Conservation (phyloP, 2,797 vertebrate species). For the Malacoraja senta region DNA sequence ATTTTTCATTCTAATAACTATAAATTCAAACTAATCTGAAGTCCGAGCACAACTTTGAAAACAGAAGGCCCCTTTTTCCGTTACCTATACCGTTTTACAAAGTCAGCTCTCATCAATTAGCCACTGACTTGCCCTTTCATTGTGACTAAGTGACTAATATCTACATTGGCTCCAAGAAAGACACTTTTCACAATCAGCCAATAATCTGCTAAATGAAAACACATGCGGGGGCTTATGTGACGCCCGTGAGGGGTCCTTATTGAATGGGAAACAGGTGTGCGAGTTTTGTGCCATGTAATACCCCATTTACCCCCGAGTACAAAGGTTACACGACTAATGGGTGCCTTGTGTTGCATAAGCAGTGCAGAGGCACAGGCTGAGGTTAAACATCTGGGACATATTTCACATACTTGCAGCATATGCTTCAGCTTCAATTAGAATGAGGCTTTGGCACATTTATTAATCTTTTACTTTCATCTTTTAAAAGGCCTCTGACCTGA, state of each 20-base stretch:
- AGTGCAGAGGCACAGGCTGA: conserved; percentile 66
- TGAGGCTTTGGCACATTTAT: conserved; percentile 92
- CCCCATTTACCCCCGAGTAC: conserved; percentile 82
- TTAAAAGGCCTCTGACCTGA: conserved; percentile 72
- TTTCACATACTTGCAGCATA: conserved; percentile 88
- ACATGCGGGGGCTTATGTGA: conserved; percentile 69
- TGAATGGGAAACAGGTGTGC: conserved; percentile 96
- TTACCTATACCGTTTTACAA: conserved; percentile 53
- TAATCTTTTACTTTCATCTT: conserved; percentile 77
- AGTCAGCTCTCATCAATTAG: conserved; percentile 66
- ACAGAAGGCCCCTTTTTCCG: conserved; percentile 41
- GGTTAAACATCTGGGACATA: conserved; percentile 84
- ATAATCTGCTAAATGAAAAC: conserved; percentile 85
- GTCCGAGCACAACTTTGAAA: not conserved
- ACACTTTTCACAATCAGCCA: conserved; percentile 82
- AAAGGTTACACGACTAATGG: conserved; percentile 96
- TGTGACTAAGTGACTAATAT: conserved; percentile 74
- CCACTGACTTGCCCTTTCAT: conserved; percentile 64
- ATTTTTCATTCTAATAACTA: not conserved
- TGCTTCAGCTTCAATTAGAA: conserved; percentile 97
- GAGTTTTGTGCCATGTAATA: conserved; percentile 82
- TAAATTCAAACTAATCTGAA: conserved; percentile 23
- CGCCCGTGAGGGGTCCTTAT: conserved; percentile 74
- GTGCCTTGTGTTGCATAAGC: conserved; percentile 78
- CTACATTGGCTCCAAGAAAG: conserved; percentile 73